Percentiles rank a stretch among this genome's conserved stretches.
Evolutionary conservation across 64 coral and sea anemone species (phyloP).

Genomic region (Anthopleura sola): DNA sequence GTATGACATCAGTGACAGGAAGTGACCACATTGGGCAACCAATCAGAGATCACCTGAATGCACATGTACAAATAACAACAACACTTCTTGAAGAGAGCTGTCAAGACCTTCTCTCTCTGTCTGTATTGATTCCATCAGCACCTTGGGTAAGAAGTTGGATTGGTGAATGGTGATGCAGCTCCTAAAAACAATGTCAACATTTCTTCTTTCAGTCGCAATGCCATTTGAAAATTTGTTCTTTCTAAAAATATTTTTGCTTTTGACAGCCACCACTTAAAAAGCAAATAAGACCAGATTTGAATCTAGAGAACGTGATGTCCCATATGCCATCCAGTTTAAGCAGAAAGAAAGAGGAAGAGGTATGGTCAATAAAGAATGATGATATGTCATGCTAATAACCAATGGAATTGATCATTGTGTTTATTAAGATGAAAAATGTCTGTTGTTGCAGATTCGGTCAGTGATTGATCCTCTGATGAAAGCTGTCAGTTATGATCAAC

Average conservation of each 20-base stretch:
- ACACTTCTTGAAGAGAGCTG: slow-evolving; percentile 54
- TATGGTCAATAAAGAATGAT: neutral
- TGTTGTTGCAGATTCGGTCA: slow-evolving; percentile 39
- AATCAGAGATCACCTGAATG: slow-evolving; percentile 55
- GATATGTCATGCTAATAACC: neutral
- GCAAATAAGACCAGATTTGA: slow-evolving; percentile 56
- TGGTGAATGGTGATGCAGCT: too few species aligned
- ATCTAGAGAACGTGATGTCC: slow-evolving; percentile 63
- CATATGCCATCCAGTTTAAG: slow-evolving; percentile 74
- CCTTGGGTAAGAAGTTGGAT: slow-evolving; percentile 57
- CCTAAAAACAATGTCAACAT: too few species aligned
- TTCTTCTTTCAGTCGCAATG: too few species aligned
- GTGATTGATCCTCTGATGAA: slow-evolving; percentile 75
- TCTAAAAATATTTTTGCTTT: neutral
- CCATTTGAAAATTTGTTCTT: neutral
- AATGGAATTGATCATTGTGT: neutral
- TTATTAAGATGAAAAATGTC: too few species aligned
- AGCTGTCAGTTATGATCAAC: slow-evolving; percentile 62
- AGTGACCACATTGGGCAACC: slow-evolving; percentile 68
- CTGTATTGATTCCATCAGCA: slow-evolving; percentile 69
- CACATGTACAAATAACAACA: slow-evolving; percentile 55
- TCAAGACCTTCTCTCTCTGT: slow-evolving; percentile 65
- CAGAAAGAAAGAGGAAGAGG: slow-evolving; percentile 79
- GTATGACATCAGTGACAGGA: neutral
- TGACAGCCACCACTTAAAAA: slow-evolving; percentile 69